Evolutionary conservation across 2,113 vertebrate species (phyloP), one percentile per base, ranked within the genome.

Genomic region (Oenanthe oenanthe): DNA sequence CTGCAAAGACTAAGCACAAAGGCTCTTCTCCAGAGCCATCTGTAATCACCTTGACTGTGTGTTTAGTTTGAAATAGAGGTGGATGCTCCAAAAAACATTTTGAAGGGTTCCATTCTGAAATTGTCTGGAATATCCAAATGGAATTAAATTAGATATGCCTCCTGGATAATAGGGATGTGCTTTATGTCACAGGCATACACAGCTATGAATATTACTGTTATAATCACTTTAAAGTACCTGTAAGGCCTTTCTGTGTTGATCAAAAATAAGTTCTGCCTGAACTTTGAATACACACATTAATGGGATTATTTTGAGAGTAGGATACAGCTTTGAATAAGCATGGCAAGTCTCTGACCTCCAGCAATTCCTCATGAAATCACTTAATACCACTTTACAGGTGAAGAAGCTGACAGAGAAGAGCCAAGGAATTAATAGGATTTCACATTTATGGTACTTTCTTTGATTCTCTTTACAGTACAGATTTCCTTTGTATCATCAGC

Each of bases 351-450:
- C 72, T 93, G 75, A 79, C 89, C 89, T 94, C 15, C 0, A 92
- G 68, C 63, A 92, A 60, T 92, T 93, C 56, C 72, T 95, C 68
- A 28, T 47, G 31, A 92, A 91, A 93, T 92, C 48, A 88, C 38
- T 88, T 94, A 94, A 91, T 85, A 86, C 40, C 82, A 85, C 67
- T 96, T 93, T 86, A 73, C 63, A 95, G 89, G 79, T 94, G 36
- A 94, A 57, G 82, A 93, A 85, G 60, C 47, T 90, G 81, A 94
- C 87, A 92, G 25, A 61, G 51, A 85, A 85, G 42, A 83, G 71
- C 11, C 62, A 75, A 95, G 56, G 36, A 86, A 86, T 60, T 93
- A 92, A 93, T 16, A 77, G 42, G 75, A 93, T 94, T 95, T 89
- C 78, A 76, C 31, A 73, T 72, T 78, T 79, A 73, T 22, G 14